Percentiles rank a stretch among this genome's conserved stretches.
phyloP scores from a whole-genome alignment of 2,888 invertebrate genomes.

The Ophraella communa region DNA sequence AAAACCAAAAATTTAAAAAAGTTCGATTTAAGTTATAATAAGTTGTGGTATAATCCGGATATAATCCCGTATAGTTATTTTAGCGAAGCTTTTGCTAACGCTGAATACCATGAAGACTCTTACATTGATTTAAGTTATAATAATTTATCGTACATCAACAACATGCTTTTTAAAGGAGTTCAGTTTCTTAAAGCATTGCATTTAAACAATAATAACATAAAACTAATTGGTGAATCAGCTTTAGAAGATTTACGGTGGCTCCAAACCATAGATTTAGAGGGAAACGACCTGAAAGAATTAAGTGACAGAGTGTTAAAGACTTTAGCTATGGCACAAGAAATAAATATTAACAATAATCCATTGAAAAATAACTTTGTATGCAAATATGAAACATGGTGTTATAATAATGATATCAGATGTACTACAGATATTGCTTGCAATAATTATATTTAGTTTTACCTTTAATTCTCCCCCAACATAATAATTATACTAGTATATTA shows the following conservation, averaged over 20 bases:
- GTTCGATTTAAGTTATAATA: slow-evolving; percentile 42
- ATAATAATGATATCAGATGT: slow-evolving; percentile 4
- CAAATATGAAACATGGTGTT: slow-evolving; percentile 33
- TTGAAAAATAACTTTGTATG: slow-evolving; percentile 33
- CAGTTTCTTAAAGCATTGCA: slow-evolving; percentile 32
- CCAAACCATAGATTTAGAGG: slow-evolving; percentile 35
- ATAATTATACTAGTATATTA: too few relatives aligned
- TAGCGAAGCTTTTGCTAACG: slow-evolving; percentile 34
- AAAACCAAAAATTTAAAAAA: slow-evolving; percentile 36
- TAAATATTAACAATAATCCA: slow-evolving; percentile 35
- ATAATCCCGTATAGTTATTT: slow-evolving; percentile 34
- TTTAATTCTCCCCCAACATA: neutral
- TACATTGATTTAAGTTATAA: slow-evolving; percentile 42
- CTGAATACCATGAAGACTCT: slow-evolving; percentile 18
- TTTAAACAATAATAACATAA: slow-evolving; percentile 40
- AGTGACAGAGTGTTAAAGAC: slow-evolving; percentile 17
- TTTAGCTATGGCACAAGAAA: slow-evolving; percentile 14
- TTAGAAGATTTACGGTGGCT: slow-evolving; percentile 32
- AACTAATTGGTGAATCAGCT: slow-evolving; percentile 30
- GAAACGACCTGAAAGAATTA: slow-evolving; percentile 34
- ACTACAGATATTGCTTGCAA: slow-evolving; percentile 30
- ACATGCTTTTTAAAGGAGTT: slow-evolving; percentile 33
- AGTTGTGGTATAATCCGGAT: slow-evolving; percentile 13
- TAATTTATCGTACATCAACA: slow-evolving; percentile 35
- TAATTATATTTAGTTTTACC: neutral